A percentile compares a stretch with the other conserved stretches of the same genome.
Conservation (phyloP, 2,888 invertebrate genomes). For the Periphyllus acericola region DNA sequence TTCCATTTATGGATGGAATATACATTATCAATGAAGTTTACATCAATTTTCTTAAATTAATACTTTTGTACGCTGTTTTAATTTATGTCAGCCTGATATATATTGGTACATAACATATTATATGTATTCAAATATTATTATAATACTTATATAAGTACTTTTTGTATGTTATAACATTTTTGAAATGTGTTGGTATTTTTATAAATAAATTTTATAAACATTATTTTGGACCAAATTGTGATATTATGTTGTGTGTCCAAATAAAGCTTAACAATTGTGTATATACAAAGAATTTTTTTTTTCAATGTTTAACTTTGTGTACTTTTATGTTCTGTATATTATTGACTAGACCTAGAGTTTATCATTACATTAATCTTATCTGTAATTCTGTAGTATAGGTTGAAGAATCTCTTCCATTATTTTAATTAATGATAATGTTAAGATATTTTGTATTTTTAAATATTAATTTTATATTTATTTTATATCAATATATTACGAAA, state of each 20-base stretch:
- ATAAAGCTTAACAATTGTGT: conserved; percentile 28
- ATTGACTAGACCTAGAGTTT: conserved; percentile 27
- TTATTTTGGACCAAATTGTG: conserved; percentile 41
- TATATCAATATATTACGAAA: not conserved
- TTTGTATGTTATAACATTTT: not conserved
- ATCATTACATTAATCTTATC: conserved; percentile 17
- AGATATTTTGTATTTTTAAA: conserved; percentile 21
- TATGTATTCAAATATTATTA: not conserved
- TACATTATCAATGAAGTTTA: not conserved
- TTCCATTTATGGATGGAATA: not conserved
- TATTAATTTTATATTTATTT: conserved; percentile 4
- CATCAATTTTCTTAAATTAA: not conserved
- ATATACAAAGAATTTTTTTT: conserved; percentile 26
- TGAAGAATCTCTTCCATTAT: conserved; percentile 20
- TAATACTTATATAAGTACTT: not conserved
- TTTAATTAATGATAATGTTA: conserved; percentile 5
- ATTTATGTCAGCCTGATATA: not conserved
- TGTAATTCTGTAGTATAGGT: not conserved
- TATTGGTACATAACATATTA: not conserved
- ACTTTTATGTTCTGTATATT: conserved; percentile 50
- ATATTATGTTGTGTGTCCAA: conserved; percentile 37
- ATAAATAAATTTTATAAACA: conserved; percentile 40
- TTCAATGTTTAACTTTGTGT: conserved; percentile 20
- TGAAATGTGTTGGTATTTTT: not conserved
- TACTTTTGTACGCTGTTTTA: not conserved